These are phyloP conservation scores for Psittacus erithacus DNA, from an alignment of 2,113 vertebrate species.

Conservation along the genomic window DNA sequence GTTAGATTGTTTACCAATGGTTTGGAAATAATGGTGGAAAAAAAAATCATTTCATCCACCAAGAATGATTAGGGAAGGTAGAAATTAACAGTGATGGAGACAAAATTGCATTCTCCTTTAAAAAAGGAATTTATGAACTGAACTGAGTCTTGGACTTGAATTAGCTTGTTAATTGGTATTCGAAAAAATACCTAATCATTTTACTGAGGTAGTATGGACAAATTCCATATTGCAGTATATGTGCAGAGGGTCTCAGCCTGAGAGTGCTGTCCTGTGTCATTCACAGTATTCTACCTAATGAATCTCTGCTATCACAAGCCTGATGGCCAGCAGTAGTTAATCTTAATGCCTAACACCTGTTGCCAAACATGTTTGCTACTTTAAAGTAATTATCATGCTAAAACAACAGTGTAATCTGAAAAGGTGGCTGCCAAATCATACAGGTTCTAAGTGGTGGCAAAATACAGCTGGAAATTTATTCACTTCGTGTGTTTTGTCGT, in stretches of 20 bases:
- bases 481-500: not conserved
- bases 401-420: not conserved
- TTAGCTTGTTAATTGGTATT: not conserved
- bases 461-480: not conserved
- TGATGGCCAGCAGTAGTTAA: not conserved
- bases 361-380: fast-evolving
- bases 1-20: not conserved
- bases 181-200: not conserved
- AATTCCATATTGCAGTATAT: not conserved
- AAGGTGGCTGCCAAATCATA: not conserved
- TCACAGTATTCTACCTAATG: not conserved
- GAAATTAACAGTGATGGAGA: not conserved
- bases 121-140: not conserved
- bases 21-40: not conserved
- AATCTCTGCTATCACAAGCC: not conserved
- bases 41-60: not conserved
- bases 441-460: not conserved
- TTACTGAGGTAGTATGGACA: not conserved
- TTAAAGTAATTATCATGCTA: not conserved
- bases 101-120: not conserved
- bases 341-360: not conserved
- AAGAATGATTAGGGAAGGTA: not conserved
- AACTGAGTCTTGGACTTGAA: not conserved
- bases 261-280: fast-evolving
- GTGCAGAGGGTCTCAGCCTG: not conserved